Evolutionary conservation across 2,888 invertebrate genomes (phyloP), one percentile per base, ranked within the genome.

Genomic region (Macroteleia sp.): DNA sequence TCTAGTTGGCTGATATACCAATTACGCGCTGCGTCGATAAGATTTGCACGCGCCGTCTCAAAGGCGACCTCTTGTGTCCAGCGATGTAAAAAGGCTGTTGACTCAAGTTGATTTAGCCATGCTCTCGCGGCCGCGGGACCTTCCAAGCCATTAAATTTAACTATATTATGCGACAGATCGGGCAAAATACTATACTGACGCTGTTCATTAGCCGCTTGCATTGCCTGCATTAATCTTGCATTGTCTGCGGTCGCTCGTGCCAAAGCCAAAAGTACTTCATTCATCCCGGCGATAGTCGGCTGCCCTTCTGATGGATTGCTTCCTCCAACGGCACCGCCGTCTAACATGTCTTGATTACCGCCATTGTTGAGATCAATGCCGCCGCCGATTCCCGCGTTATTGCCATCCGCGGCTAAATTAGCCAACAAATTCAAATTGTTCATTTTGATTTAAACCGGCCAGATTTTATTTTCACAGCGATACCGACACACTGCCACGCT

Each of bases 61-160:
- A 59, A 59, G 6, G 59, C 59, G 10, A 59, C 44, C 30, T 39
- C 36, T n/a, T 9, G 22, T 2, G 54, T 54, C 54, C 54, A 54
- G 14, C 12, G 20, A 39, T 79, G 77, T 10, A 81, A 36, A 9
- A 28, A 36, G 22, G 52, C 64, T n/a, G 64, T 64, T 32, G 64
- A 48, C 30, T 64, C 64, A 5, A 64, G 22, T 19, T 64, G 64
- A 28, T 12, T 64, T 10, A 52, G 16, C 64, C 64, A 64, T 2
- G 32, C 44, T 6, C 17, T 17, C 2, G 48, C 48, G 9, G 48
- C 12, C n/a, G 28, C 48, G 6, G 48, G 48, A 9, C 28, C 48
- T 30, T 28, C 28, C 30, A 48, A 16, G 6, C 48, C 30, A 20
- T 1, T 17, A 30, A 30, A 48, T 6, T 28, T 10, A 10, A 16